A percentile compares a stretch with the other conserved stretches of the same genome.
phyloP scores from a whole-genome alignment of 2,888 invertebrate species.

The Cecidostiba fungosa region DNA sequence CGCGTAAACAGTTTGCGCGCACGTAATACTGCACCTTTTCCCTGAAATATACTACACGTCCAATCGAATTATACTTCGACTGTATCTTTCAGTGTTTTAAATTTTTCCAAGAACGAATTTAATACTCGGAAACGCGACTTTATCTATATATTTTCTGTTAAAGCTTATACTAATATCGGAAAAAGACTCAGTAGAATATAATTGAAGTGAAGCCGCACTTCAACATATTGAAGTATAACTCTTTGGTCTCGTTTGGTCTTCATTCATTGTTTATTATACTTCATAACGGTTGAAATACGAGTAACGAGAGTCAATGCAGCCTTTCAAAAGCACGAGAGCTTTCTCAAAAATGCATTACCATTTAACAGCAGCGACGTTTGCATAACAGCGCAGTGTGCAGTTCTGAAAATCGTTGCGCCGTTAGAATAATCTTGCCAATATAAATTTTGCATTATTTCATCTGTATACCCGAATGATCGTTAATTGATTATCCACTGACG shows the following conservation, averaged over 20 bases:
- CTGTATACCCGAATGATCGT: background rate
- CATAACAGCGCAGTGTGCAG: background rate
- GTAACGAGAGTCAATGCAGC: background rate
- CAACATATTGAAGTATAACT: background rate
- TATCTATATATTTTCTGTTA: too few species aligned
- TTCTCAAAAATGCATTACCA: background rate
- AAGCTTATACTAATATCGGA: too few species aligned
- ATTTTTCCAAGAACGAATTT: background rate
- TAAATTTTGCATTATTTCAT: background rate
- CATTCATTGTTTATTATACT: background rate
- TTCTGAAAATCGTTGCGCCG: background rate
- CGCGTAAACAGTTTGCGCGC: background rate
- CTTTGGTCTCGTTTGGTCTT: background rate
- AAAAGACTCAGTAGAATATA: too few species aligned
- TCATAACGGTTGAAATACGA: background rate
- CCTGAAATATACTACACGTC: background rate
- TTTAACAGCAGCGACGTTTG: background rate
- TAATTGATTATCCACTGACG: background rate
- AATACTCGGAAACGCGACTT: background rate
- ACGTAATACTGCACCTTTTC: background rate
- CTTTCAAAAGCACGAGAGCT: background rate
- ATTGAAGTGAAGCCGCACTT: background rate
- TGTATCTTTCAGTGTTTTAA: background rate
- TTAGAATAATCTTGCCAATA: background rate
- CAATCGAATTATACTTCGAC: background rate